Conservation (phyloP, 2,888 invertebrate genomes). For the Cheilosia vernalis region DNA sequence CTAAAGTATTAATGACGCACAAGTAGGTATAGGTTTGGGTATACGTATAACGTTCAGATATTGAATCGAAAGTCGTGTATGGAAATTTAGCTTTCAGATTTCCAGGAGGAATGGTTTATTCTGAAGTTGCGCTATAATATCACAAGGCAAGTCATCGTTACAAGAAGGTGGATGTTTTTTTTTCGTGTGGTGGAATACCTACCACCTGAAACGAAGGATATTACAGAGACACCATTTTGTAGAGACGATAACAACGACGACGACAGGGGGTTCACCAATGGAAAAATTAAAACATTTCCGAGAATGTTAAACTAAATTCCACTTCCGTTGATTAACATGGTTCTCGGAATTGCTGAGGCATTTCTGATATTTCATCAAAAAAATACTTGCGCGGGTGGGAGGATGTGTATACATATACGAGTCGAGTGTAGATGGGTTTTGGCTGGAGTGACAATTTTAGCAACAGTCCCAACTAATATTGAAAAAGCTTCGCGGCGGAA, state of each 20-base stretch:
- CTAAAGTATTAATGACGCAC: constrained; percentile 62
- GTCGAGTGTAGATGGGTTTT: neutral
- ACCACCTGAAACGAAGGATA: too few species aligned
- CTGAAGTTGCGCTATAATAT: neutral
- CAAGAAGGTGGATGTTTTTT: too few species aligned
- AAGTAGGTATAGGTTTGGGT: neutral
- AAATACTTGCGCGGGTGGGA: neutral
- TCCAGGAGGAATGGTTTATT: constrained; percentile 21
- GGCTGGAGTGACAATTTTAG: neutral
- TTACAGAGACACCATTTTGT: too few species aligned
- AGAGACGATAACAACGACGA: neutral
- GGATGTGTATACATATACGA: neutral
- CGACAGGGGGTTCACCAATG: neutral
- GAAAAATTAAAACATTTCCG: neutral
- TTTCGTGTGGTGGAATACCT: too few species aligned
- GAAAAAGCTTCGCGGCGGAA: neutral
- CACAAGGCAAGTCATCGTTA: too few species aligned
- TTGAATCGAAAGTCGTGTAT: constrained; percentile 35
- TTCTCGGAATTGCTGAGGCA: neutral
- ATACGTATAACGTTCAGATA: neutral
- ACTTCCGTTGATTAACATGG: constrained; percentile 3
- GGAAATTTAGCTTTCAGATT: constrained; percentile 11
- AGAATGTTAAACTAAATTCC: constrained; percentile 1
- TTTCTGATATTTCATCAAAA: neutral
- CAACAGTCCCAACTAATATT: neutral